phyloP scores from a whole-genome alignment of 2,113 vertebrate species.

The Cathartes aura region DNA sequence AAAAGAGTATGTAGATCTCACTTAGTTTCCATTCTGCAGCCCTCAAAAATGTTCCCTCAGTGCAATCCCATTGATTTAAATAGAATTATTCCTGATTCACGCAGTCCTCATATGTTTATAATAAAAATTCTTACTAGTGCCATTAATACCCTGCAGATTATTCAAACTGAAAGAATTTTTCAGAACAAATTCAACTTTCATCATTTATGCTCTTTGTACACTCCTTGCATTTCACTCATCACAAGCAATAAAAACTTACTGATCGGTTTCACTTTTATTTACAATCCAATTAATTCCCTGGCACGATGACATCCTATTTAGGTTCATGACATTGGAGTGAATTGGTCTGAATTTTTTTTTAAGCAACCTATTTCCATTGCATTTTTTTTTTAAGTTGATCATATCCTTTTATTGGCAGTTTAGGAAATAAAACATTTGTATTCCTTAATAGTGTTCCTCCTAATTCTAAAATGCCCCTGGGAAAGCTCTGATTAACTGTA shows the following conservation, averaged over 20 bases:
- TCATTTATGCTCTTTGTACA: conserved; percentile 20
- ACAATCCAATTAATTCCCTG: conserved; percentile 49
- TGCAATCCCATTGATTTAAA: conserved; percentile 11
- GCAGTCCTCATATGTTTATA: conserved; percentile 48
- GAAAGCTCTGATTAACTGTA: conserved; percentile 54
- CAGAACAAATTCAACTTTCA: conserved; percentile 12
- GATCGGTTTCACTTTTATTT: conserved; percentile 60
- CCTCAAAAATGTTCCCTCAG: conserved; percentile 31
- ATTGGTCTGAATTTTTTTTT: background rate
- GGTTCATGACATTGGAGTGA: background rate
- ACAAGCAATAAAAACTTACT: conserved; percentile 43
- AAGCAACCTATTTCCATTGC: background rate
- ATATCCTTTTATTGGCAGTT: conserved; percentile 11
- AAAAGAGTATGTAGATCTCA: background rate
- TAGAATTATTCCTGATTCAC: conserved; percentile 35
- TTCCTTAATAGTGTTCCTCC: conserved; percentile 39
- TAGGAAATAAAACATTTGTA: conserved; percentile 56
- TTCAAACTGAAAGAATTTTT: conserved; percentile 40
- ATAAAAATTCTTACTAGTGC: conserved; percentile 47
- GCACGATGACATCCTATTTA: background rate
- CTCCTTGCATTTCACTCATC: conserved; percentile 42
- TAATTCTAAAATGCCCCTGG: conserved; percentile 53
- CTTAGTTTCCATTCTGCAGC: conserved; percentile 2
- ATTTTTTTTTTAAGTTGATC: background rate
- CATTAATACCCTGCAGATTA: conserved; percentile 37